Base-by-base conservation (phyloP, 37 sponge, comb jelly and placozoan species). In the Beroe forskalii region DNA sequence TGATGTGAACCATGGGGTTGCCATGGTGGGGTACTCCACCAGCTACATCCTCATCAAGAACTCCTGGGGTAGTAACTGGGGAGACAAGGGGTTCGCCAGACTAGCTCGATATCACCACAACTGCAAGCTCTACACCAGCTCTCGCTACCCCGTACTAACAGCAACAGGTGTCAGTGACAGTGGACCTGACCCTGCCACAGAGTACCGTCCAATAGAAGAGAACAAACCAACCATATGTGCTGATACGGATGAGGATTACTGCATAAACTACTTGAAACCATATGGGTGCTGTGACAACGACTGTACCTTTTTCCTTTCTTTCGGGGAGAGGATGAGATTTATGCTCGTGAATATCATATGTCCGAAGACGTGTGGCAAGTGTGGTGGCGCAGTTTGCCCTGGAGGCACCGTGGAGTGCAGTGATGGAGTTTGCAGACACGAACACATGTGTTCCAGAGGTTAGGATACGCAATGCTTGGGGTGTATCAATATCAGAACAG, bases 391-490 rank as follows among this genome's bases (percentile, higher is more conserved):
- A 38, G 75, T 4, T 22, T 72, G 75, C 30, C 75, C 75, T 12
- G 23, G 39, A 12, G 75, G 75, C 3, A 72, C 75, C 20, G 30
- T 72, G 9, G 1, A 9, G 33, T 72, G 75, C 40, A 37, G 40
- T 33, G 75, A 72, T 72, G 75, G 38, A 14, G 75, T 72, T 19
- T 72, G 75, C 39, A 14, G 75, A 36, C 75, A 72, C 40, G 38
- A 72, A 39, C 75, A 72, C 75, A 72, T 72, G 75, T 63, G 66
- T 20, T 30, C 66, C 2, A n/a, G n/a, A n/a, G n/a, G n/a, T n/a
- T n/a, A n/a, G n/a, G n/a, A n/a, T n/a, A n/a, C n/a, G n/a, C n/a
- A n/a, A n/a, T n/a, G n/a, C n/a, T n/a, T n/a, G n/a, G n/a, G n/a
- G n/a, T n/a, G n/a, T n/a, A n/a, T n/a, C n/a, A n/a, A n/a, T n/a